Evolutionary conservation across 2,113 vertebrate species (phyloP), one percentile per base, ranked within the genome.

Genomic region (Eclectus roratus): DNA sequence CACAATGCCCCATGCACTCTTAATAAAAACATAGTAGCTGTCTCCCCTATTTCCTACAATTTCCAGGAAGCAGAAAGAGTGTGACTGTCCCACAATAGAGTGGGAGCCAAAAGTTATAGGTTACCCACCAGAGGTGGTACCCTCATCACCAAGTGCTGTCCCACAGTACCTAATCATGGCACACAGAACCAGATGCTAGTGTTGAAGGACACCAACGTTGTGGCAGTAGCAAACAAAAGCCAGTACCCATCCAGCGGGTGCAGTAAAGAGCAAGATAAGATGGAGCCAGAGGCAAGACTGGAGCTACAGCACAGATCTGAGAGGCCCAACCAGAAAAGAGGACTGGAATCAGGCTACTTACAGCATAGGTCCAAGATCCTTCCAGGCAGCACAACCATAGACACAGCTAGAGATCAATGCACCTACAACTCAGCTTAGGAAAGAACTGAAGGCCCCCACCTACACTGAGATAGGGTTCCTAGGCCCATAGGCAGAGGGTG

Each of bases 191-290:
- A 53, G 4, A 8, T 19, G 2, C 5, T 55, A 31, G 24, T 13
- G 19, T 5, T n/a, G 10, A n/a, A 65, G 14, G 9, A 17, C 16
- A 27, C 23, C 7, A 23, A 20, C 20, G 61, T 25, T 7, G 39
- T 18, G 65, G 9, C 16, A 63, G 24, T 20, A 44, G 25, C 8
- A 85, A 76, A 68, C 1, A 10, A 44, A 17, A 17, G 2, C 33
- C 27, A 27, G 25, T 2, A 10, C 44, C 17, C 24, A 4, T n/a
- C 13, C 7, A 39, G 58, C 0, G 1, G 2, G 3, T 6, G 4
- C 11, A 29, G 27, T 64, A 7, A 35, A 27, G 41, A 72, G 21
- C 10, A 80, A 21, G 10, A 14, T 5, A 27, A 46, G 21, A 28
- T 17, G 20, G 6, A 4, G 9, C 6, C 41, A 65, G 69, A 65